Percentiles rank a stretch among this genome's conserved stretches.
phyloP scores from a whole-genome alignment of 2,888 invertebrate species.

The Leptarthrus brevirostris region DNA sequence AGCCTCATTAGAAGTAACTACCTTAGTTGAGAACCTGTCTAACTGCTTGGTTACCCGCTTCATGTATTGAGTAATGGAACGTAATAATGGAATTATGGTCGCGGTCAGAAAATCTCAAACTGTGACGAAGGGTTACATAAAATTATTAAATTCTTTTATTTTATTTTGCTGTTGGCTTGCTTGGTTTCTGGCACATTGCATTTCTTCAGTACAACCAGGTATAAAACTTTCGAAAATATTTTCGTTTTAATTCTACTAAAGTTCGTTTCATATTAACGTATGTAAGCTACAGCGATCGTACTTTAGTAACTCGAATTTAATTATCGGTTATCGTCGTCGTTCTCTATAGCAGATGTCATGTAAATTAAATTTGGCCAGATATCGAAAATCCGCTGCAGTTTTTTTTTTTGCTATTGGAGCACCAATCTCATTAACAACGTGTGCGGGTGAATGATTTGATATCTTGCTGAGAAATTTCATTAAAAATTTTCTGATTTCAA shows the following conservation, averaged over 20 bases:
- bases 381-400: conserved; percentile 3
- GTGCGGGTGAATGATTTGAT: too few species aligned
- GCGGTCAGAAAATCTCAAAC: conserved; percentile 35
- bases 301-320: too few species aligned
- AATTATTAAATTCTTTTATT: conserved; percentile 35
- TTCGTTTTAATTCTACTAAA: conserved; percentile 3
- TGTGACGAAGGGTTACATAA: conserved; percentile 47
- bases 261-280: conserved; percentile 15
- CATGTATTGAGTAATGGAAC: conserved; percentile 17
- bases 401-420: not conserved
- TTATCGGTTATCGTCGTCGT: too few species aligned
- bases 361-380: conserved; percentile 34
- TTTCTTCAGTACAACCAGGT: not conserved
- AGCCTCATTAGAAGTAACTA: conserved; percentile 20
- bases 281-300: conserved; percentile 6
- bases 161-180: too few species aligned
- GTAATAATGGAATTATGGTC: conserved; percentile 44
- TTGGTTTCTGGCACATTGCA: conserved; percentile 4
- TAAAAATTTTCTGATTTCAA: not conserved
- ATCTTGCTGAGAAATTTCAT: too few species aligned
- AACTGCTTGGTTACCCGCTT: not conserved
- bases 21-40: conserved; percentile 10
- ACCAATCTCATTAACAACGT: conserved; percentile 4
- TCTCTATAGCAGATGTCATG: too few species aligned
- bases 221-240: conserved; percentile 22